A percentile compares a stretch with the other conserved stretches of the same genome.
phyloP scores from a whole-genome alignment of 2,888 invertebrate species.

The Oegoconia quadripuncta region DNA sequence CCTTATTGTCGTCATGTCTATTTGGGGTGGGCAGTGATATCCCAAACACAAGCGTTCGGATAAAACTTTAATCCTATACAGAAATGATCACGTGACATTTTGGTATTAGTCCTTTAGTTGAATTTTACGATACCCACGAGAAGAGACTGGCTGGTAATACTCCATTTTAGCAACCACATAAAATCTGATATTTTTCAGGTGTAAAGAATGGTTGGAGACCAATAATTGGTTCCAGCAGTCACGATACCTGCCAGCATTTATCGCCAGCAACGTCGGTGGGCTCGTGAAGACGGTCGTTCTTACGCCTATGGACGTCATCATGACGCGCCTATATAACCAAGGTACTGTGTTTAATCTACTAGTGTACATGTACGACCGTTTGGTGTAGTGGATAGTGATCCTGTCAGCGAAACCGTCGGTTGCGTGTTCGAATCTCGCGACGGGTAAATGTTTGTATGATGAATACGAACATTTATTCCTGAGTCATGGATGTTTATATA shows the following conservation, averaged over 20 bases:
- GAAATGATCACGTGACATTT: neutral
- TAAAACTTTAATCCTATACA: neutral
- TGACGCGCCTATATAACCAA: conserved; percentile 94
- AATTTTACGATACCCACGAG: neutral
- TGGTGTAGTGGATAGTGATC: no score
- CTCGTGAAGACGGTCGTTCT: conserved; percentile 87
- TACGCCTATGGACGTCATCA: conserved; percentile 93
- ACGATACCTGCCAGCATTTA: conserved; percentile 84
- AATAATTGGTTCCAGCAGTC: conserved; percentile 72
- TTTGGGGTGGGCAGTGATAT: no score
- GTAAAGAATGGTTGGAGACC: conserved; percentile 70
- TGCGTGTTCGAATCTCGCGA: no score
- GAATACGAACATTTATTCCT: no score
- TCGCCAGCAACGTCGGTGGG: conserved; percentile 88
- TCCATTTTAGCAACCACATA: neutral
- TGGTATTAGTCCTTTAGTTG: neutral
- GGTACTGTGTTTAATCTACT: no score
- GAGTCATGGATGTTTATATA: no score
- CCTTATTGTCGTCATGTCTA: no score
- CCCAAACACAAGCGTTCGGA: no score
- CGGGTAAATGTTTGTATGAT: no score
- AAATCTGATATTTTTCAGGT: conserved; percentile 37
- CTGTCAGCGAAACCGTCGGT: no score
- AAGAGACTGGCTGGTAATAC: neutral
- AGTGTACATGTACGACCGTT: no score